Base-by-base conservation (phyloP, 2,888 invertebrate genomes). In the Periphyllus acericola region DNA sequence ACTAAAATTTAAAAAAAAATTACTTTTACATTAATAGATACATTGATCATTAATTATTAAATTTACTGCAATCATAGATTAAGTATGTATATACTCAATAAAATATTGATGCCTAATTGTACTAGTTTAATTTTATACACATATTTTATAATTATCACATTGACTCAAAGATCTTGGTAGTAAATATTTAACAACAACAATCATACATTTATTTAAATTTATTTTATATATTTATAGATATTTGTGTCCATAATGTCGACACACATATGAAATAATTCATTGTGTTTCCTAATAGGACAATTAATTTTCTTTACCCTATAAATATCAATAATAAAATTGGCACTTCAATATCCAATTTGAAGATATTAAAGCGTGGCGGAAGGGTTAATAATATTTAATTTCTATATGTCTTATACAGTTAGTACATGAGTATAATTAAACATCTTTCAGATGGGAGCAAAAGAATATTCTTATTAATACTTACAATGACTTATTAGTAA, bases 141-240 rank as follows among this genome's bases (percentile, higher is more conserved):
- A 84, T 32, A 78, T 78, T 14, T 17, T 40, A 40, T 19, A n/a
- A 32, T 46, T 68, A 76, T 76, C 84, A 84, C 25, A 74, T 66
- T 32, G 9, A 84, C 55, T 78, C 84, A 84, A 84, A 68, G 68
- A 84, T 78, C 66, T 84, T 84, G 76, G 84, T 84, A 76, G 84
- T 84, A 84, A 32, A 25, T 46, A 78, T 52, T 82, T 32, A 76
- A 46, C 40, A 78, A 78, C 32, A 60, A 60, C 66, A 36, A 84
- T 83, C 32, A 84, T 76, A 14, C 21, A 46, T 36, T 25, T 40
- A 55, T 3, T 55, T 52, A 36, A 34, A 60, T 14, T 4, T 66
- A n/a, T n/a, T 29, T 11, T 17, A 17, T 11, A 5, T 29, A n/a
- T 2, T 29, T 55, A 21, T 29, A 25, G 14, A 60, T 3, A 46